Base-by-base conservation (phyloP, 2,888 invertebrate species). In the Sphaerophoria taeniata region DNA sequence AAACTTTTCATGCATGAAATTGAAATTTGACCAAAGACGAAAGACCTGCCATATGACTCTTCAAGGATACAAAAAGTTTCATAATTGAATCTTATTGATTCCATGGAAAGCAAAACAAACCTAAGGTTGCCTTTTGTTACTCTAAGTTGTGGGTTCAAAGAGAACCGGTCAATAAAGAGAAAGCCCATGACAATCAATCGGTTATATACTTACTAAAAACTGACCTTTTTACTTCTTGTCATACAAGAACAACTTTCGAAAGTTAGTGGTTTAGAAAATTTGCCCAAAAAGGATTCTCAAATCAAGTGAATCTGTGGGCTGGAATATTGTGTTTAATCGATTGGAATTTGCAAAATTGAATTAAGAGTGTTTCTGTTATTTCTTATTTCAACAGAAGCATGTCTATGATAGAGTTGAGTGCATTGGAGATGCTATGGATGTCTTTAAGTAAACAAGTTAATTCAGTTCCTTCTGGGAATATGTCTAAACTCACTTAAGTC, bases 1-100 rank as follows among this genome's bases (percentile, higher is more conserved):
- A 71, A 49, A 58, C 33, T 67, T 60, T 69, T 34, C 43, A 76
- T 76, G 69, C 69, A 58, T 76, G 56, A 60, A 58, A 69, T 69
- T 69, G 60, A 16, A 58, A 76, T 60, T 76, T 49, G 9, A 14
- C 24, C 61, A 16, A 11, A 58, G 53, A 43, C 6, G 24, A 65
- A 47, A 31, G 5, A 39, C 12, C 11, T 6, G n/a, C n/a, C 36
- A 36, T 51, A 39, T 24, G 34, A 33, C 51, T 67, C 51, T 67
- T 16, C 14, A 36, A 39, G 65, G 49, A 67, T 36, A 51, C 24
- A 51, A 51, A 43, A 49, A 51, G 51, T 67, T 67, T 24, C 36
- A 67, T 51, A 51, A 67, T 67, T 67, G 51, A 67, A 67, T 51
- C 51, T 47, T 34, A 45, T 45, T 61, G 65, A 49, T 39, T 51